These are phyloP conservation scores for Hydrozoanthus tunicans DNA, from an alignment of 64 coral and sea anemone genomes.

Conservation along the genomic window DNA sequence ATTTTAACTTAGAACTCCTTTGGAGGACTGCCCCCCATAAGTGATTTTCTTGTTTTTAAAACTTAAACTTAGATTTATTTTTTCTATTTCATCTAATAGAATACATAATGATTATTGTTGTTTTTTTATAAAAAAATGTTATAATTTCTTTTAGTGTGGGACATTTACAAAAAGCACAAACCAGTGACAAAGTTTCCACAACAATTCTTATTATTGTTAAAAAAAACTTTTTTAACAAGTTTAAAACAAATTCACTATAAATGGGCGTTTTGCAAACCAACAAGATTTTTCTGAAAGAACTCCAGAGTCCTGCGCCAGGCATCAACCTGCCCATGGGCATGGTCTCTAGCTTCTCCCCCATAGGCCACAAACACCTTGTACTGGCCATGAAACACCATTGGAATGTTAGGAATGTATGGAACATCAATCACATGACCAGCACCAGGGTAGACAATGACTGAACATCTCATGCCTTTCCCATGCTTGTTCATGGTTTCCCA, in stretches of 20 bases:
- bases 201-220: too few species aligned
- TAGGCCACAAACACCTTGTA: conserved; percentile 39
- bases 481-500: conserved; percentile 37
- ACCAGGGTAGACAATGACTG: conserved; percentile 31
- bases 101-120: too few species aligned
- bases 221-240: neutral
- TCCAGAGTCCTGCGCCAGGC: conserved; percentile 27
- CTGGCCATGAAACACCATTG: conserved; percentile 25
- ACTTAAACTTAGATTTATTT: too few species aligned
- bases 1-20: too few species aligned
- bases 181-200: too few species aligned
- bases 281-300: conserved; percentile 48
- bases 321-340: conserved; percentile 42
- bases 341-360: neutral
- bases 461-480: conserved; percentile 28
- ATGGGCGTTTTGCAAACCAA: conserved; percentile 17
- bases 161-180: too few species aligned
- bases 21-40: too few species aligned
- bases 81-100: too few species aligned
- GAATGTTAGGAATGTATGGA: conserved; percentile 23
- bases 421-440: conserved; percentile 32
- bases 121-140: too few species aligned
- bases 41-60: too few species aligned
- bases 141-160: too few species aligned
- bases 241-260: neutral